These are phyloP conservation scores for Aegithalos caudatus DNA, from an alignment of 2,113 vertebrate genomes.

Conservation along the genomic window DNA sequence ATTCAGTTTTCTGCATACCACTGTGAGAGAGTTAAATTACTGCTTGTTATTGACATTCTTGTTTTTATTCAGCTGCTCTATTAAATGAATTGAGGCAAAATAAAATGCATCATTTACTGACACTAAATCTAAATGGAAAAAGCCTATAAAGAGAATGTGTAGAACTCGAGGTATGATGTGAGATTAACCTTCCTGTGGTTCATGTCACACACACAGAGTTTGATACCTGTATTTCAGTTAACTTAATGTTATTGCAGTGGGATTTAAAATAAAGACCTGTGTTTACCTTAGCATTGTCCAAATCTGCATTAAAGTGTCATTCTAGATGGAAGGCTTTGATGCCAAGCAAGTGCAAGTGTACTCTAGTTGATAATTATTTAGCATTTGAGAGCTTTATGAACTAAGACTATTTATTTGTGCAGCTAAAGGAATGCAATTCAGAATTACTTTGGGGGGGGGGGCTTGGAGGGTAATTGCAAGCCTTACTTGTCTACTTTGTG, in stretches of 20 bases:
- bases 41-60: not conserved
- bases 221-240: constrained; percentile 1
- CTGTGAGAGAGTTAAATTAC: not conserved
- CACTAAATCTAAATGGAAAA: constrained; percentile 22
- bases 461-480: not conserved
- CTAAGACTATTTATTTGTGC: not conserved
- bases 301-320: constrained; percentile 19
- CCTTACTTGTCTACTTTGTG: not conserved
- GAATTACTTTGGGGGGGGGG: not conserved
- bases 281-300: not conserved
- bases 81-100: constrained; percentile 11
- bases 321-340: not conserved
- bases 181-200: constrained; percentile 3
- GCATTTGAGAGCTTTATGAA: constrained; percentile 21
- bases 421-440: not conserved
- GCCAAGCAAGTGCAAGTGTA: not conserved
- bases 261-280: not conserved
- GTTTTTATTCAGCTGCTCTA: not conserved
- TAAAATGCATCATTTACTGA: constrained; percentile 19
- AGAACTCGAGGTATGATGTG: not conserved
- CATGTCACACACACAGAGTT: not conserved
- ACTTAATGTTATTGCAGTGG: not conserved
- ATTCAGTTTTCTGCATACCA: not conserved
- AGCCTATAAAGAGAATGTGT: not conserved
- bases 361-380: constrained; percentile 4